These are phyloP conservation scores for Echinometra lucunter DNA, from an alignment of 53 echinoderm and acorn worm genomes.

Conservation along the genomic window DNA sequence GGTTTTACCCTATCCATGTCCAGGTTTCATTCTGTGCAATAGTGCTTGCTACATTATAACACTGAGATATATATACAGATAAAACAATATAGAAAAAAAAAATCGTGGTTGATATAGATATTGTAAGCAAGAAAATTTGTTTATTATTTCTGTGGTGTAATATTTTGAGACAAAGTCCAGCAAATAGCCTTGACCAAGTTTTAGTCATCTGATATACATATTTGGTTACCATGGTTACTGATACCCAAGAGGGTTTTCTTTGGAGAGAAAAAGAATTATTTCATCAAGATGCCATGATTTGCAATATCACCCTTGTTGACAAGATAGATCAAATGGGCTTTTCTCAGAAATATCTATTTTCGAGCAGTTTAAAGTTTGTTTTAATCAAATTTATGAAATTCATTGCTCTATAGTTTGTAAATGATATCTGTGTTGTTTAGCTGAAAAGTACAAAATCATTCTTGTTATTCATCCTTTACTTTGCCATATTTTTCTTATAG, in stretches of 20 bases:
- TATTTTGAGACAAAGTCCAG: slow-evolving; percentile 4
- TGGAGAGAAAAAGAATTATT: background rate
- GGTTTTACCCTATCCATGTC: too few species aligned
- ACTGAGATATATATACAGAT: too few species aligned
- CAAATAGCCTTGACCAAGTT: slow-evolving; percentile 31
- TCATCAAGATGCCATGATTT: background rate
- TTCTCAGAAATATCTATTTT: slow-evolving; percentile 21
- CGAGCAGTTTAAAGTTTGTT: background rate
- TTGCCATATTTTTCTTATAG: too few species aligned
- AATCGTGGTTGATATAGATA: background rate
- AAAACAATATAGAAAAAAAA: background rate
- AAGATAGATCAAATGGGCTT: background rate
- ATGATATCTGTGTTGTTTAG: background rate
- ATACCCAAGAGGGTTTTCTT: background rate
- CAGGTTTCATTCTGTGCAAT: too few species aligned
- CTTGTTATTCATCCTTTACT: too few species aligned
- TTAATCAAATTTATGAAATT: background rate
- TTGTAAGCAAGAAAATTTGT: background rate
- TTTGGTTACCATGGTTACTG: background rate
- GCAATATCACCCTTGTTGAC: background rate
- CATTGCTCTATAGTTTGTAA: background rate
- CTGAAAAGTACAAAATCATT: background rate
- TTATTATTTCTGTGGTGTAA: background rate
- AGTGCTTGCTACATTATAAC: too few species aligned
- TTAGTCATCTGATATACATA: slow-evolving; percentile 4